A percentile compares a stretch with the other conserved stretches of the same genome.
Evolutionary conservation across 2,797 vertebrate species (phyloP).

Genomic region (Natrix natrix): DNA sequence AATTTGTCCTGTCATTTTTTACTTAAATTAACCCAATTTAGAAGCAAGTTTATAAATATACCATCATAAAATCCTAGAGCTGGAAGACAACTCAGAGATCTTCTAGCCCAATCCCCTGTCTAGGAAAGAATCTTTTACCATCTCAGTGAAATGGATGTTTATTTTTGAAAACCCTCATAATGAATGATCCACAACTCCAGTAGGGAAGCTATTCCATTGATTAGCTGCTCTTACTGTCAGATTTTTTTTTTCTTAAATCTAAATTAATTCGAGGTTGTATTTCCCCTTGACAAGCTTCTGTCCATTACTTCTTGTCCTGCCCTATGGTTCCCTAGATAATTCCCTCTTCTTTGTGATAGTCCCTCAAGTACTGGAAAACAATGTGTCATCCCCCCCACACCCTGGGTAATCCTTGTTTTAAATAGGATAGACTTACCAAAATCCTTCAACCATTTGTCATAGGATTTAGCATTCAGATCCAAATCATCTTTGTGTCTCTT

Average conservation of each 20-base stretch:
- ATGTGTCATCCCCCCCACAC: too few relatives aligned
- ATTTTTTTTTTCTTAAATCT: background rate
- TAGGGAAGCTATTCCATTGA: background rate
- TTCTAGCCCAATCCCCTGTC: background rate
- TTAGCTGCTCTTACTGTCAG: background rate
- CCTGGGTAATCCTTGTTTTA: too few relatives aligned
- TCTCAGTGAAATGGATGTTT: background rate
- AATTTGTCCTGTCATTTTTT: conserved; percentile 16
- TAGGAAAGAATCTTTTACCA: background rate
- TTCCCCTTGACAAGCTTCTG: background rate
- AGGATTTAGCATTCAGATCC: too few relatives aligned
- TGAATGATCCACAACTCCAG: background rate
- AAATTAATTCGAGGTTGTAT: background rate
- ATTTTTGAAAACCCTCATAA: background rate
- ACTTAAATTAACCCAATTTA: conserved; percentile 50
- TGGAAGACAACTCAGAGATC: background rate
- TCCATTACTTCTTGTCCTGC: background rate
- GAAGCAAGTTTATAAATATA: conserved; percentile 24
- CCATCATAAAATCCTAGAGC: background rate
- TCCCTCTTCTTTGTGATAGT: background rate
- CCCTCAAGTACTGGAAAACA: too few relatives aligned
- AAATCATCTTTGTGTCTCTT: conserved; percentile 10
- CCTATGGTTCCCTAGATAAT: background rate
- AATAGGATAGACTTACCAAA: too few relatives aligned
- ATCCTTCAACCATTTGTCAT: too few relatives aligned